Conservation (phyloP, 2,888 invertebrate species). For the Thera britannica region DNA sequence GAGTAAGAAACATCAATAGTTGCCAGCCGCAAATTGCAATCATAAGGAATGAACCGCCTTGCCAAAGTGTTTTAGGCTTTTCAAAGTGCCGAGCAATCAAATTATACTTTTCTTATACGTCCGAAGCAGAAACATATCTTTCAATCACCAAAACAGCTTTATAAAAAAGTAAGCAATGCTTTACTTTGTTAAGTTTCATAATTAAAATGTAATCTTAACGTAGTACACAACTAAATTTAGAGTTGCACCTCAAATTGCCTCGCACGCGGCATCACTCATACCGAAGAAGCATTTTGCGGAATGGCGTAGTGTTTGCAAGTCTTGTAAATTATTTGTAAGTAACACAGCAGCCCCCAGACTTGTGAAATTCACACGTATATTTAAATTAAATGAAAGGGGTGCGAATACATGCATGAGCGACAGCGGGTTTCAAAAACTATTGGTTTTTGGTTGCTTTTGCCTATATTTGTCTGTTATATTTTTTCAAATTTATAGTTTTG, state of each 20-base stretch:
- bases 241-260: conserved; percentile 15
- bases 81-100: no score
- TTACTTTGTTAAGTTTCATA: neutral
- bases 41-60: no score
- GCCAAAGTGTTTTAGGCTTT: no score
- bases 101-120: no score
- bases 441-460: neutral
- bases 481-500: no score
- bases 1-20: no score
- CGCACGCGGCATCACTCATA: conserved; percentile 18
- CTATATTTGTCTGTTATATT: no score
- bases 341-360: conserved; percentile 21
- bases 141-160: no score
- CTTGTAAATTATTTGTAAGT: conserved; percentile 36
- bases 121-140: no score
- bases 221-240: conserved; percentile 16
- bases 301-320: conserved; percentile 21
- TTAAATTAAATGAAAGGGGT: conserved; percentile 31
- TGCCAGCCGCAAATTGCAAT: no score
- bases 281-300: conserved; percentile 18
- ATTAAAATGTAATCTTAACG: neutral
- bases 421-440: conserved; percentile 3
- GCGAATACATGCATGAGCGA: neutral
- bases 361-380: conserved; percentile 30
- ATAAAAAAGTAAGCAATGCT: no score